phyloP scores from a whole-genome alignment of 2,888 invertebrate genomes.

The Metopia argyrocephala region DNA sequence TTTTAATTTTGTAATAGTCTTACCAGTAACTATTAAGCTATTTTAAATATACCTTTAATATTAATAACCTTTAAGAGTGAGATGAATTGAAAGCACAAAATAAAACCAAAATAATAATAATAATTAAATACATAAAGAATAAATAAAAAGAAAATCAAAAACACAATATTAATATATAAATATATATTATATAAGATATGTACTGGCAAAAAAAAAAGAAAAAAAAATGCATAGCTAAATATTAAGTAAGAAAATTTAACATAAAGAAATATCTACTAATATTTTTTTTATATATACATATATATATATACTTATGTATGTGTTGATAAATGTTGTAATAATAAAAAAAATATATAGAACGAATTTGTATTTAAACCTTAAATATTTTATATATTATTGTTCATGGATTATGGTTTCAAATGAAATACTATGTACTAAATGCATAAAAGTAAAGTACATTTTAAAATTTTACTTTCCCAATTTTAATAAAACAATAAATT shows the following conservation, averaged over 20 bases:
- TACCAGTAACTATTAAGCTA: constrained; percentile 34
- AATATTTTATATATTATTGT: neutral
- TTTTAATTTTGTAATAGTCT: constrained; percentile 43
- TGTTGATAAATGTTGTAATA: too few species aligned
- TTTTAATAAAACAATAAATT: too few species aligned
- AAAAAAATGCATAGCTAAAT: neutral
- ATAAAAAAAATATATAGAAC: neutral
- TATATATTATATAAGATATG: neutral
- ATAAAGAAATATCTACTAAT: constrained; percentile 1
- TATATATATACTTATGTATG: constrained; percentile 18
- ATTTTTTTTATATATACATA: constrained; percentile 38
- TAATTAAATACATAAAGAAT: constrained; percentile 7
- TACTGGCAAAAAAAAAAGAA: neutral
- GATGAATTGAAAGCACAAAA: constrained; percentile 57
- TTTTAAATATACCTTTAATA: constrained; percentile 32
- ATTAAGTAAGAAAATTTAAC: neutral
- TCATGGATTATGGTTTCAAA: neutral
- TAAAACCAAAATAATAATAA: constrained; percentile 1
- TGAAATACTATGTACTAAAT: neutral
- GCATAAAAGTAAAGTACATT: too few species aligned
- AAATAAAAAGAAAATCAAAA: constrained; percentile 27
- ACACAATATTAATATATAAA: constrained; percentile 26
- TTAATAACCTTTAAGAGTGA: constrained; percentile 55
- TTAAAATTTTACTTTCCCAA: too few species aligned
- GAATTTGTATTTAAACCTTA: neutral